Evolutionary conservation across 1,140 invertebrate species (phyloP).

Genomic region (Heliconius hewitsoni): DNA sequence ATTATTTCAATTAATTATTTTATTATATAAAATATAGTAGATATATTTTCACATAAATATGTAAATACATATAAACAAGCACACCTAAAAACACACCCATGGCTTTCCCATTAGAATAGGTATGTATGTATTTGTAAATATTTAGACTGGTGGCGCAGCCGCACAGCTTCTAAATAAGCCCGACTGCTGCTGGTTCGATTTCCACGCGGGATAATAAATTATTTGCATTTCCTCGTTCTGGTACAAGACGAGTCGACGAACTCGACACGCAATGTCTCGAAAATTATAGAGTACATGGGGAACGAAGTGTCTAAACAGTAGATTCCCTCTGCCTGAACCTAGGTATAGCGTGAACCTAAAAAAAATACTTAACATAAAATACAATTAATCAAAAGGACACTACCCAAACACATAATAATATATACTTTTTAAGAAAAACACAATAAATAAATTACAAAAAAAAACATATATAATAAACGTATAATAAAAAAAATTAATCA

Average conservation of each 20-base stretch:
- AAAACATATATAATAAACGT: neutral
- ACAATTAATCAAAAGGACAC: no score
- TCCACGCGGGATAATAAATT: no score
- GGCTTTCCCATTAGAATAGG: no score
- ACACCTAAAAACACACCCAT: no score
- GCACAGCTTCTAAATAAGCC: no score
- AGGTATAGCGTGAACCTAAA: neutral
- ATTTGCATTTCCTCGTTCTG: neutral
- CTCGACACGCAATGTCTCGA: neutral
- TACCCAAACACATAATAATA: neutral
- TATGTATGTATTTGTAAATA: no score
- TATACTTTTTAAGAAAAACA: neutral
- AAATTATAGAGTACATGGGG: neutral
- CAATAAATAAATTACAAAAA: neutral
- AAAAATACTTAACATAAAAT: neutral
- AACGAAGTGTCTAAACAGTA: neutral
- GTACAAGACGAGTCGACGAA: neutral
- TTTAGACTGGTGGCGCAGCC: no score
- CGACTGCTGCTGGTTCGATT: no score
- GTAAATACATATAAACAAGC: no score
- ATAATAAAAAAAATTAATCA: neutral
- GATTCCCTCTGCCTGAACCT: neutral
- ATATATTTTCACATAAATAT: no score
- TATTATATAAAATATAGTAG: no score
- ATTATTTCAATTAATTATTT: no score